Base-by-base conservation (phyloP, 1,140 invertebrate species). In the Brachionus angularis region DNA sequence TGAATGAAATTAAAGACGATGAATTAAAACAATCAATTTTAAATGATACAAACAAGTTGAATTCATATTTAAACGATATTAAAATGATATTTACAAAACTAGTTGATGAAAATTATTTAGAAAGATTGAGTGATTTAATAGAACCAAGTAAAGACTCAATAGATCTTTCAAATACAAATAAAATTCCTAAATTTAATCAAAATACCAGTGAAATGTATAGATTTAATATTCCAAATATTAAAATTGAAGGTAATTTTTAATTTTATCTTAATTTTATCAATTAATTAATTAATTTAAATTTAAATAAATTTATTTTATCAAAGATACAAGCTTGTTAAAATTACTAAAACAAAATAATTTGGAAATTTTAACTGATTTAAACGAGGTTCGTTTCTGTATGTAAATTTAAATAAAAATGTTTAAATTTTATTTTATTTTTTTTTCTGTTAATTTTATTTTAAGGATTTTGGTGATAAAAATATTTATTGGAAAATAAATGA, bases 401-500 rank as follows among this genome's bases (percentile, higher is more conserved):
- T 55, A 55, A 55, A 55, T 55, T 55, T 55, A 31, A 16, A 16
- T 33, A 14, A 33, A 55, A 21, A 16, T 27, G 18, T 55, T 33
- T 21, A 55, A 55, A 21, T 18, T 33, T 55, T 55, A 33, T 47
- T 55, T 55, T 55, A 55, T 33, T 34, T 55, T 31, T 33, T 55
- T 33, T n/a, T n/a, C n/a, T n/a, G n/a, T n/a, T 33, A 55, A 55
- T 33, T 55, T 55, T 33, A 34, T 34, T n/a, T n/a, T n/a, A 42
- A 64, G 61, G 61, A 64, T 31, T 64, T 42, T 44, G 61, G 61
- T 33, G 61, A 64, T 33, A 64, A 47, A 23, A 31, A 33, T 33
- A 3, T 23, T 23, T 64, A 64, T 33, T 64, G 18, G 39, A 44
- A 33, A 31, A 18, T 64, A 3, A 64, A 64, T 44, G 2, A 29